phyloP scores from a whole-genome alignment of 2,888 invertebrate genomes.

The Agriopis leucophaearia region DNA sequence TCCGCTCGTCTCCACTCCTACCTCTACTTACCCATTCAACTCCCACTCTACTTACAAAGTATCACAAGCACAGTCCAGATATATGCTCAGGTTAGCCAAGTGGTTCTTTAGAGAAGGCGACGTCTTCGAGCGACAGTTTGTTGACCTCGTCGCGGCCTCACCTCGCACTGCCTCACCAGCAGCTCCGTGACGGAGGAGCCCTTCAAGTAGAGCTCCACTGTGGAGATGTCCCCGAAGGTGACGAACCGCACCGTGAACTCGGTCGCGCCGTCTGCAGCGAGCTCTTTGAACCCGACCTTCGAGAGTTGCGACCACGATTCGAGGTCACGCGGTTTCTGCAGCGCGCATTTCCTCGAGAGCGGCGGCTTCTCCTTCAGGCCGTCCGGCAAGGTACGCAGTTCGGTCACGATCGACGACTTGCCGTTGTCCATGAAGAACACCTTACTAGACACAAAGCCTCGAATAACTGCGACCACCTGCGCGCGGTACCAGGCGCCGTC shows the following conservation, averaged over 20 bases:
- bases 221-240: conserved; percentile 88
- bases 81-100: conserved; percentile 41
- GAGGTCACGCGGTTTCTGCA: conserved; percentile 86
- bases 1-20: background rate
- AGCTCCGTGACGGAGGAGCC: conserved; percentile 88
- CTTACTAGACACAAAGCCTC: conserved; percentile 85
- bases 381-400: conserved; percentile 87
- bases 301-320: conserved; percentile 89
- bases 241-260: conserved; percentile 90
- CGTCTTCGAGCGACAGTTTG: conserved; percentile 65
- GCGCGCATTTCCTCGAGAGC: conserved; percentile 87
- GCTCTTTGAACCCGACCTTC: conserved; percentile 88
- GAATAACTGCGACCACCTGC: conserved; percentile 86
- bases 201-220: conserved; percentile 87
- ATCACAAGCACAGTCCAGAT: conserved; percentile 46
- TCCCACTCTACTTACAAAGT: conserved; percentile 30
- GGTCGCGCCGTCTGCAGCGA: conserved; percentile 90
- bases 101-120: conserved; percentile 75
- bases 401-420: conserved; percentile 86
- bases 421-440: conserved; percentile 90
- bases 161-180: conserved; percentile 84
- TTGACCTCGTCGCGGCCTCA: conserved; percentile 74
- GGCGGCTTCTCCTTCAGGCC: conserved; percentile 86
- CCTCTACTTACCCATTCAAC: background rate
- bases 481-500: conserved; percentile 90